Percentiles rank a stretch among this genome's conserved stretches.
Evolutionary conservation across 1,140 invertebrate genomes (phyloP).

Genomic region (Cydia pomonella): DNA sequence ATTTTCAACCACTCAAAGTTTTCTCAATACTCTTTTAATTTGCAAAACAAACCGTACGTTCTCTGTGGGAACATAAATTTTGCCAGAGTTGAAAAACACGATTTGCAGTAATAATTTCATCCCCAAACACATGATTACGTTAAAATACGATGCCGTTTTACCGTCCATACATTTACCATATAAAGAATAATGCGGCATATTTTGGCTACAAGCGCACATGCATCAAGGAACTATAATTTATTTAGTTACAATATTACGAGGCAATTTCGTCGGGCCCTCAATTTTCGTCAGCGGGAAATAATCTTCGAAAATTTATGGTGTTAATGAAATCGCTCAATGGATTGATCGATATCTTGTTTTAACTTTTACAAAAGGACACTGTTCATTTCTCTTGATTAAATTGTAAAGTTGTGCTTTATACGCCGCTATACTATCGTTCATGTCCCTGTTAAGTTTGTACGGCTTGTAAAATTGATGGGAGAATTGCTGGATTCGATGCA

Average conservation of each 20-base stretch:
- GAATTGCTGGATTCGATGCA: neutral
- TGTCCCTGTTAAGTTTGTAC: slow-evolving; percentile 8
- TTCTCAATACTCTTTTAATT: slow-evolving; percentile 8
- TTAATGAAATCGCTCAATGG: slow-evolving; percentile 55
- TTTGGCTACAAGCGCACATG: slow-evolving; percentile 15
- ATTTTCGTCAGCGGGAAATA: slow-evolving; percentile 51
- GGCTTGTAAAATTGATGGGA: slow-evolving; percentile 11
- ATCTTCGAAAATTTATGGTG: slow-evolving; percentile 58
- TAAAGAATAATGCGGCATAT: slow-evolving; percentile 17
- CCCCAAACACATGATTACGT: slow-evolving; percentile 30
- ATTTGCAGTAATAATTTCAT: slow-evolving; percentile 27
- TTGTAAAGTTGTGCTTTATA: slow-evolving; percentile 26
- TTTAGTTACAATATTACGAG: slow-evolving; percentile 52
- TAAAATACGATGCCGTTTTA: slow-evolving; percentile 27
- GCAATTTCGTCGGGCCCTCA: slow-evolving; percentile 49
- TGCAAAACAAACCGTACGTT: slow-evolving; percentile 14
- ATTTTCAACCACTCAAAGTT: slow-evolving; percentile 10
- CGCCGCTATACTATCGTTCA: neutral
- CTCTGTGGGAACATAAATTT: slow-evolving; percentile 7
- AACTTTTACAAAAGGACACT: slow-evolving; percentile 21
- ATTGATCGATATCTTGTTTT: slow-evolving; percentile 59
- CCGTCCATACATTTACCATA: slow-evolving; percentile 22
- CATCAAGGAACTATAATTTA: slow-evolving; percentile 51
- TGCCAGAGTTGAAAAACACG: slow-evolving; percentile 1
- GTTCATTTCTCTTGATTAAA: slow-evolving; percentile 13